phyloP scores from a whole-genome alignment of 2,113 vertebrate genomes.

The Thalassoma bifasciatum region DNA sequence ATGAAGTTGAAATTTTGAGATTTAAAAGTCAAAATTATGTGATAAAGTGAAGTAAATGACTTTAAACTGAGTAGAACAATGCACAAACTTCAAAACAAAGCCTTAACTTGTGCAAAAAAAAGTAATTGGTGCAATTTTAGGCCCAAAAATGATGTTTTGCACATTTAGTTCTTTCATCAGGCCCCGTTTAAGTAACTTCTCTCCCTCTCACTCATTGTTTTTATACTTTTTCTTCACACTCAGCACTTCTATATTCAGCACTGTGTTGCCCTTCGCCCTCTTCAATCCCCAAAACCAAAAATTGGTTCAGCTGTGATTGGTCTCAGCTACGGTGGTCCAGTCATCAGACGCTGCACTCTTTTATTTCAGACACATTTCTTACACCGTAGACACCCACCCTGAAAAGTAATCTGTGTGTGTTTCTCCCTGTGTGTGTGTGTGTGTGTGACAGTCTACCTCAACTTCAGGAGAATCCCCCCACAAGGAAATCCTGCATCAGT shows the following conservation, averaged over 20 bases:
- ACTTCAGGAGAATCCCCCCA: conserved; percentile 47
- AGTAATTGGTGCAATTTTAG: too few relatives aligned
- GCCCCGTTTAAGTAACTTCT: background rate
- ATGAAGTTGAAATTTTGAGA: too few relatives aligned
- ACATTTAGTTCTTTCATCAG: background rate
- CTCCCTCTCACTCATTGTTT: background rate
- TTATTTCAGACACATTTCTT: conserved; percentile 30
- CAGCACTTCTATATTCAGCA: conserved; percentile 1
- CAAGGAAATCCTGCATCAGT: conserved; percentile 73
- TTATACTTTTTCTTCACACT: conserved; percentile 14
- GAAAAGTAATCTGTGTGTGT: conserved; percentile 15
- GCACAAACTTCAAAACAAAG: too few relatives aligned
- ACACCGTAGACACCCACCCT: background rate
- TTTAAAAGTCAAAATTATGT: too few relatives aligned
- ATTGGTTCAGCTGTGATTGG: conserved; percentile 33
- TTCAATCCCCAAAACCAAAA: conserved; percentile 3
- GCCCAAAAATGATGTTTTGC: background rate
- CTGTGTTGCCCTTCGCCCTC: background rate
- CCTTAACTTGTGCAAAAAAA: too few relatives aligned
- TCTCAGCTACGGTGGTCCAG: conserved; percentile 40
- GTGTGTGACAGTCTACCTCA: conserved; percentile 1
- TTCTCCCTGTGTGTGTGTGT: conserved; percentile 7
- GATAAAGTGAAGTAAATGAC: too few relatives aligned
- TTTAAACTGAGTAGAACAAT: too few relatives aligned
- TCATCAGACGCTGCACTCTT: conserved; percentile 38